Evolutionary conservation across 2,888 invertebrate genomes (phyloP), one percentile per base, ranked within the genome.

Genomic region (Drosophila robusta): DNA sequence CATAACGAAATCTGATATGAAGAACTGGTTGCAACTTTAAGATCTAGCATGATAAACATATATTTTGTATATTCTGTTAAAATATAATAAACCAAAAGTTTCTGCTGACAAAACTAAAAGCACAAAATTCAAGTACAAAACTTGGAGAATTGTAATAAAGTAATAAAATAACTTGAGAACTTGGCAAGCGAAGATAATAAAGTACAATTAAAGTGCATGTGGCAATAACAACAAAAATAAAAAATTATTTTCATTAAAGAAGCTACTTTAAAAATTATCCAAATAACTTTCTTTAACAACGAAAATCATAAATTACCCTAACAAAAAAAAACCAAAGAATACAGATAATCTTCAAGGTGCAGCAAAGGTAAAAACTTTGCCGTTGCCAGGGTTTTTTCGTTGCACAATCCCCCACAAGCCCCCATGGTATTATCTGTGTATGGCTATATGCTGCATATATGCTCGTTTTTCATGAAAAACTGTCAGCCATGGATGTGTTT

Each of bases 331-430:
- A 51, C 29, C 46, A 50, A 64, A 70, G 78, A 71, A 78, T 64
- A 65, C 44, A 60, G 81, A 79, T 80, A 67, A 78, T 78, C 81
- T 72, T 75, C 62, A 72, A 52, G 52, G 49, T 51, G 70, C 61
- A 66, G 47, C 50, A 70, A 62, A 72, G 67, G 56, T 67, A 54
- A 16, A 76, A 82, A 81, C 66, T 82, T 84, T 70, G 8, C 42
- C 47, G 58, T 64, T 58, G 51, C 39, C 56, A 49, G 14, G 18
- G 16, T 58, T 49, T 58, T 24, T 54, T 38, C 8, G 18, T n/a
- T 26, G 16, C 51, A 9, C 51, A 52, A 22, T n/a, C 5, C 34
- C 34, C 34, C 38, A n/a, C 22, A 45, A 46, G 38, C 38, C 7
- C 11, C 14, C 44, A 22, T 29, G 18, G 26, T 42, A 42, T 71